These are phyloP conservation scores for Nothoprocta pentlandii DNA, from an alignment of 2,113 vertebrate genomes.

Conservation along the genomic window DNA sequence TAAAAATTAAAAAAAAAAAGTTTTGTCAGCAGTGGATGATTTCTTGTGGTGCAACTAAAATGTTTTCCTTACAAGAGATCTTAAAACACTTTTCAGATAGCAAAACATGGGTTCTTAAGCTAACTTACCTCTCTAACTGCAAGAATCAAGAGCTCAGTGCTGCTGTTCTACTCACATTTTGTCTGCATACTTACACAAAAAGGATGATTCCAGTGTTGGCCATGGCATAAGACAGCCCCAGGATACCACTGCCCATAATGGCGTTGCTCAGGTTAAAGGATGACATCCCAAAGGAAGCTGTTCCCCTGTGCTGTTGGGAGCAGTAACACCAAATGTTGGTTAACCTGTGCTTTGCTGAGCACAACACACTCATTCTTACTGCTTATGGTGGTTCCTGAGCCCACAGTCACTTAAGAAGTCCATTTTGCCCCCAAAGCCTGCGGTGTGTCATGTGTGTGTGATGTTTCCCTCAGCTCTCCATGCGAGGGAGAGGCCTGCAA, in stretches of 20 bases:
- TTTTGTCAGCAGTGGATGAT: not conserved
- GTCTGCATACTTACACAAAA: constrained; percentile 87
- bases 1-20: not conserved
- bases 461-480: not conserved
- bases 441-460: not conserved
- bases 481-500: accelerated
- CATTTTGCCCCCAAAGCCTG: not conserved
- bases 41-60: not conserved
- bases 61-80: not conserved
- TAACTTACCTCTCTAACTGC: not conserved
- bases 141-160: not conserved
- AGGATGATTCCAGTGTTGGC: constrained; percentile 96
- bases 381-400: not conserved
- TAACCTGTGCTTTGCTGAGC: not conserved
- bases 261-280: constrained; percentile 97
- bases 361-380: not conserved
- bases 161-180: not conserved
- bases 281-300: constrained; percentile 93
- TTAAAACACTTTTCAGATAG: not conserved
- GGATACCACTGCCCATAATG: constrained; percentile 98
- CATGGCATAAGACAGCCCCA: constrained; percentile 96
- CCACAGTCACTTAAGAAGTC: not conserved
- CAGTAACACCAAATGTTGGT: not conserved
- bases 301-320: constrained; percentile 87
- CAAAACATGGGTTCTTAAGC: not conserved